phyloP scores from a whole-genome alignment of 1,140 invertebrate species.

The Cephus cinctus region DNA sequence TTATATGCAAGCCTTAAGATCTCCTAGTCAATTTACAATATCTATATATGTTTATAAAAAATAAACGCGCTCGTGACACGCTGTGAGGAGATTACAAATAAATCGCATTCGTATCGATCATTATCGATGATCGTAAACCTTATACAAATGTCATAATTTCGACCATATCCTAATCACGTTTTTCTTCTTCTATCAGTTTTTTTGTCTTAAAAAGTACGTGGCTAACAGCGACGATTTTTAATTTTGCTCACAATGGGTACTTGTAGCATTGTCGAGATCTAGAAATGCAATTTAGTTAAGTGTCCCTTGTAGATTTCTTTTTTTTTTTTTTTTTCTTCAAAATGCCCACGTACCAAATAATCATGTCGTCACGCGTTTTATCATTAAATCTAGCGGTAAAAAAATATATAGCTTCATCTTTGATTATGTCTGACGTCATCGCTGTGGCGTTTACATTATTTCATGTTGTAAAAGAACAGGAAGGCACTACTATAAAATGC shows the following conservation, averaged over 20 bases:
- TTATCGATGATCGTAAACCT: too few species aligned
- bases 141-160: too few species aligned
- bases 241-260: background rate
- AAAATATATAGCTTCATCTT: constrained; percentile 39
- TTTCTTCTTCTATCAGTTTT: constrained; percentile 16
- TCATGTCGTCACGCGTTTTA: too few species aligned
- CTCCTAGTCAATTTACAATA: constrained; percentile 18
- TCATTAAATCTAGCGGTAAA: constrained; percentile 37
- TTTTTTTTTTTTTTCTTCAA: constrained; percentile 8
- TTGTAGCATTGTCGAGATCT: constrained; percentile 24
- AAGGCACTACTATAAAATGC: too few species aligned
- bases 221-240: constrained; percentile 11
- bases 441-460: constrained; percentile 19
- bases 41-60: constrained; percentile 27
- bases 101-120: too few species aligned
- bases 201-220: constrained; percentile 15
- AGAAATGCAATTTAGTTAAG: constrained; percentile 24
- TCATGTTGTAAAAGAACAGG: constrained; percentile 26
- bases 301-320: too few species aligned
- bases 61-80: constrained; percentile 24
- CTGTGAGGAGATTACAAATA: constrained; percentile 20
- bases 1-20: constrained; percentile 22
- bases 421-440: too few species aligned
- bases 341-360: constrained; percentile 15
- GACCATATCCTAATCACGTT: constrained; percentile 22